These are phyloP conservation scores for Triplophysa dalaica DNA, from an alignment of 2,113 vertebrate genomes.

Conservation along the genomic window DNA sequence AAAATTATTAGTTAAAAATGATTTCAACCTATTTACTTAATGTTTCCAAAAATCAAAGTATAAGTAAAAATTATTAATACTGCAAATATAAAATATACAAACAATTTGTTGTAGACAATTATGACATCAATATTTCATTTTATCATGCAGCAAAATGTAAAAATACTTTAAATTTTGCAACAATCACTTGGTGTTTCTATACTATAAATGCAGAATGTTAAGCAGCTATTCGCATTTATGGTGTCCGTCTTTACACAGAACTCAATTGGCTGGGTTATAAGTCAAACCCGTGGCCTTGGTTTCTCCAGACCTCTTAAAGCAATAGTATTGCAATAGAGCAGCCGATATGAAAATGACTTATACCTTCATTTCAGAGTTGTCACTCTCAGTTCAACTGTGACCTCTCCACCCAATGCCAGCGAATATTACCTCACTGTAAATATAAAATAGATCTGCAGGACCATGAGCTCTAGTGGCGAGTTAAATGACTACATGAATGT, in stretches of 20 bases:
- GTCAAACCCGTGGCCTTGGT: slow-evolving; percentile 50
- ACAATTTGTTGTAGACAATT: too few relatives aligned
- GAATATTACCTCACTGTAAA: slow-evolving; percentile 61
- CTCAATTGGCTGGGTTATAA: not conserved
- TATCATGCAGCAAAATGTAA: not conserved
- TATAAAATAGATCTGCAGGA: slow-evolving; percentile 67
- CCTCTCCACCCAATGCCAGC: slow-evolving; percentile 67
- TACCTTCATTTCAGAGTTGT: slow-evolving; percentile 77
- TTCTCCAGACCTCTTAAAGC: slow-evolving; percentile 51
- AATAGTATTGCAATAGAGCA: slow-evolving; percentile 44
- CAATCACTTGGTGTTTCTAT: not conserved
- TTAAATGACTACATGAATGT: slow-evolving; percentile 33
- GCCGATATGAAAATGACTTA: slow-evolving; percentile 71
- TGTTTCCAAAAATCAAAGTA: too few relatives aligned
- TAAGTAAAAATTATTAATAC: too few relatives aligned
- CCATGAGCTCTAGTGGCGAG: slow-evolving; percentile 61
- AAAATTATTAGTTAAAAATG: too few relatives aligned
- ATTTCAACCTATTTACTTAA: too few relatives aligned
- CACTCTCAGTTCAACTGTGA: slow-evolving; percentile 74
- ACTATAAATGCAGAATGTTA: not conserved
- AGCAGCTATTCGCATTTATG: too few relatives aligned
- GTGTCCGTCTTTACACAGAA: not conserved
- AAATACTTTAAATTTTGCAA: not conserved
- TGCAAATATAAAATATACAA: too few relatives aligned
- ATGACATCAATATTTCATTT: not conserved